Evolutionary conservation across 2,113 vertebrate genomes (phyloP).

Genomic region (Ahaetulla prasina): DNA sequence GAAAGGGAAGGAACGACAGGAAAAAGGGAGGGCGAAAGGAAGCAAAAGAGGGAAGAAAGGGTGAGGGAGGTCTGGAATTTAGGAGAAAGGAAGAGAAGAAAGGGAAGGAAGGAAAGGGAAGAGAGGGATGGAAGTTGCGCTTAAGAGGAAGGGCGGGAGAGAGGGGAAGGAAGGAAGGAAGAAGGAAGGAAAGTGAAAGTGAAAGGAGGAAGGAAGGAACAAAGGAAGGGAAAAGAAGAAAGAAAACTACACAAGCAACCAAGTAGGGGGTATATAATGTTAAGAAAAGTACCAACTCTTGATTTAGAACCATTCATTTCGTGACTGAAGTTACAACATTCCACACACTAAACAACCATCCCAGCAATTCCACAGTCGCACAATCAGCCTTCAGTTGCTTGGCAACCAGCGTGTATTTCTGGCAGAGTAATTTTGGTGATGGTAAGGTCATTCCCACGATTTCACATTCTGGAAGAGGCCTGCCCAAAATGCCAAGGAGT

Average conservation of each 20-base stretch:
- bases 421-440: background rate
- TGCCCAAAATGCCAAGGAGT: no score
- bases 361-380: background rate
- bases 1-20: no score
- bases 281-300: background rate
- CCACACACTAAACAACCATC: background rate
- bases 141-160: no score
- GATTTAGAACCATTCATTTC: background rate
- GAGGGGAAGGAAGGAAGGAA: no score
- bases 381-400: background rate
- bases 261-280: background rate
- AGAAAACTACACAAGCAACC: background rate
- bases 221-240: background rate
- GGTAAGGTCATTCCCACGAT: no score
- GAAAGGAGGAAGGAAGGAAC: background rate
- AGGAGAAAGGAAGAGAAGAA: no score
- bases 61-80: no score
- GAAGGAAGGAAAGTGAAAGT: accelerated
- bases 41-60: no score
- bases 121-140: accelerated
- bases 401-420: background rate
- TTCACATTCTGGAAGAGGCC: background rate
- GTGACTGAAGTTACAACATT: background rate
- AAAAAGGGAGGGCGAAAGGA: no score
- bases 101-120: no score